Evolutionary conservation across 2,797 vertebrate genomes (phyloP).

Genomic region (Balearica regulorum): DNA sequence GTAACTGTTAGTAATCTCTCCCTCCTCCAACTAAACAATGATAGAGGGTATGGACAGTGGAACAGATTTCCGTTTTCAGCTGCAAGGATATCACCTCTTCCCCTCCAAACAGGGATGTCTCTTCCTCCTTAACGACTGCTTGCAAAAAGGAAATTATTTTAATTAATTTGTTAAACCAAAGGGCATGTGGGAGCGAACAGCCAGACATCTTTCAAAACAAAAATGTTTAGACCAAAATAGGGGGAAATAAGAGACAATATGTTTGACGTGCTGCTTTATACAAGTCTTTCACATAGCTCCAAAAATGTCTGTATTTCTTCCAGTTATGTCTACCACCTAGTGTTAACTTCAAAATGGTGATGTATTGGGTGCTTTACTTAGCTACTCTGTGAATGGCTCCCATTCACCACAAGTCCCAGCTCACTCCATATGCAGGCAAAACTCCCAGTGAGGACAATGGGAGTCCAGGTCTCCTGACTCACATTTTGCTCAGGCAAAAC

Average conservation of each 20-base stretch:
- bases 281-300: conserved; percentile 36
- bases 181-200: neutral
- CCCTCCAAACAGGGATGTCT: neutral
- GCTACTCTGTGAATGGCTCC: neutral
- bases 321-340: conserved; percentile 58
- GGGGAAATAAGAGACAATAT: conserved; percentile 39
- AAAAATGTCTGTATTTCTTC: conserved; percentile 57
- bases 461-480: conserved; percentile 40
- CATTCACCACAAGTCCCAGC: conserved; percentile 25
- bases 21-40: neutral
- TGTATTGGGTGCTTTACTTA: conserved; percentile 31
- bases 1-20: neutral
- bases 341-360: conserved; percentile 51
- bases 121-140: neutral
- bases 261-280: conserved; percentile 14
- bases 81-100: neutral
- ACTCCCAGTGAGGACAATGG: conserved; percentile 37
- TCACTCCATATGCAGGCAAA: conserved; percentile 45
- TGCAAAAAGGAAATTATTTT: conserved; percentile 18
- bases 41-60: neutral
- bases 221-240: neutral
- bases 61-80: neutral
- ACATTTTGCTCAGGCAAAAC: conserved; percentile 43
- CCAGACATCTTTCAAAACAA: conserved; percentile 38
- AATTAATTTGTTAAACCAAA: conserved; percentile 51